These are phyloP conservation scores for Miltochrista miniata DNA, from an alignment of 2,888 invertebrate species.

Conservation along the genomic window DNA sequence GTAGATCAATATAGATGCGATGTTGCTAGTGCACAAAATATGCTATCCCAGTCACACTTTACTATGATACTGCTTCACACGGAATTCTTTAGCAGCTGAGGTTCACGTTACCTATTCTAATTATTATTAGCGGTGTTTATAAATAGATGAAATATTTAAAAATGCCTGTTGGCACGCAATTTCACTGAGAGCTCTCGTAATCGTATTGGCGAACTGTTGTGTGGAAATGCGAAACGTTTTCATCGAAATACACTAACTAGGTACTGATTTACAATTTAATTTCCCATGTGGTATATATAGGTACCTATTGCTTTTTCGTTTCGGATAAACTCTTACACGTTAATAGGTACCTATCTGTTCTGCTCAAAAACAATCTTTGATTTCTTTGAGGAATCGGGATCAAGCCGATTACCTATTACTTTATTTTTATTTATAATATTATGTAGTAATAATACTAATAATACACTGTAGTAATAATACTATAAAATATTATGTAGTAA, in stretches of 20 bases:
- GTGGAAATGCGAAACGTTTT: conserved; percentile 32
- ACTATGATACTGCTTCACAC: conserved; percentile 34
- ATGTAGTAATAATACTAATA: no score
- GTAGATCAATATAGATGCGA: not conserved
- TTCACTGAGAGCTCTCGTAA: conserved; percentile 62
- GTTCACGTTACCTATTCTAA: conserved; percentile 81
- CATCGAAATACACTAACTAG: conserved; percentile 16
- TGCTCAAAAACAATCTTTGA: no score
- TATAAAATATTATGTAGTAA: no score
- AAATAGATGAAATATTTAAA: conserved; percentile 82
- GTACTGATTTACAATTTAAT: no score
- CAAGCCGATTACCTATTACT: no score
- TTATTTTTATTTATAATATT: no score
- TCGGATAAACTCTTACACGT: no score
- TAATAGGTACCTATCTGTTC: no score
- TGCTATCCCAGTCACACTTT: conserved; percentile 30
- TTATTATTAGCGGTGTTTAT: conserved; percentile 80
- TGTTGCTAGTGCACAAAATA: conserved; percentile 50
- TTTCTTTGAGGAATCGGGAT: no score
- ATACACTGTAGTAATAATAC: no score
- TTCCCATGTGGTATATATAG: no score
- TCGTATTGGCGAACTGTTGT: conserved; percentile 58
- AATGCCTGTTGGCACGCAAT: conserved; percentile 73
- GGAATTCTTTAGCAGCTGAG: conserved; percentile 64
- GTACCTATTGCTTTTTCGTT: no score